Conservation (phyloP, 2,888 invertebrate species). For the Sphinx pinastri region DNA sequence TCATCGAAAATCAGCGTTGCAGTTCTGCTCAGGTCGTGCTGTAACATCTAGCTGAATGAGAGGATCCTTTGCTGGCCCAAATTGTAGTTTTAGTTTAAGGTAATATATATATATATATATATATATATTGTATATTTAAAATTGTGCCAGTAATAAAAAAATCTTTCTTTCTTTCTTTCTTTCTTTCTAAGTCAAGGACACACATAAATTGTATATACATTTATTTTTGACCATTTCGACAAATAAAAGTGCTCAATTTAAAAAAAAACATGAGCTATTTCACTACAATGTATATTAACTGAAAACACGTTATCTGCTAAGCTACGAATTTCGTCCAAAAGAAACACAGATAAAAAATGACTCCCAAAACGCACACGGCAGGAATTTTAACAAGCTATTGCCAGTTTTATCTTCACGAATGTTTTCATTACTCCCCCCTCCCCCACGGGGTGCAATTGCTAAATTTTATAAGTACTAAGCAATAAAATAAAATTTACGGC, state of each 20-base stretch:
- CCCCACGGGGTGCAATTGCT: conserved; percentile 50
- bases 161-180: too few relatives aligned
- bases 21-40: too few relatives aligned
- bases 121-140: too few relatives aligned
- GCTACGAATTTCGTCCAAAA: conserved; percentile 6
- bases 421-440: conserved; percentile 37
- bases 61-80: too few relatives aligned
- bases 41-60: too few relatives aligned
- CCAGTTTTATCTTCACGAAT: conserved; percentile 37
- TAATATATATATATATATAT: too few relatives aligned
- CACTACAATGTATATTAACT: background rate
- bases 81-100: too few relatives aligned
- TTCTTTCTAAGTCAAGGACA: too few relatives aligned
- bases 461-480: conserved; percentile 62
- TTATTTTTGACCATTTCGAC: background rate
- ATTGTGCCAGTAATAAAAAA: too few relatives aligned
- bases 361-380: conserved; percentile 33
- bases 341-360: conserved; percentile 26
- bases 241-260: background rate
- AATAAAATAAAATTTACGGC: conserved; percentile 69
- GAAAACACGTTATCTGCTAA: conserved; percentile 14
- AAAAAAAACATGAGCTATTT: background rate
- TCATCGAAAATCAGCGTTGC: too few relatives aligned
- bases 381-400: conserved; percentile 36
- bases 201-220: too few relatives aligned